Percentiles rank a stretch among this genome's conserved stretches.
phyloP scores from a whole-genome alignment of 2,888 invertebrate species.

The Lagria hirta region DNA sequence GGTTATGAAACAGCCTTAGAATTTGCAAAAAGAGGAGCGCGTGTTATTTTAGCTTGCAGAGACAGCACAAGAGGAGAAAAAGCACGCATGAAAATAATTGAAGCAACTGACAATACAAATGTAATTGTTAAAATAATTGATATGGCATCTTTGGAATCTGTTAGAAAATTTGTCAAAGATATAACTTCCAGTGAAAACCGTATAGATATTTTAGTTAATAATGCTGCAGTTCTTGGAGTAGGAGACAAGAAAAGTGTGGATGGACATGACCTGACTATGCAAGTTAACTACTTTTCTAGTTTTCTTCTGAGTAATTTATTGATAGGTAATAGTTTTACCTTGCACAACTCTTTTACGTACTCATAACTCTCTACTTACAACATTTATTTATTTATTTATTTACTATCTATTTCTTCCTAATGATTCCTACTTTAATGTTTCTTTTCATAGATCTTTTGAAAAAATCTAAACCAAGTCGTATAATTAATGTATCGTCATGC shows the following conservation, averaged over 20 bases:
- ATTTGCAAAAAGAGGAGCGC: slow-evolving; percentile 56
- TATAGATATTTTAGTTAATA: slow-evolving; percentile 65
- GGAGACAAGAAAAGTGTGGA: slow-evolving; percentile 58
- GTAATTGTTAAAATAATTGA: slow-evolving; percentile 55
- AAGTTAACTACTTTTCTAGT: slow-evolving; percentile 70
- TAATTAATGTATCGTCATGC: slow-evolving; percentile 31
- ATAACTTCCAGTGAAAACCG: slow-evolving; percentile 57
- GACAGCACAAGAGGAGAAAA: slow-evolving; percentile 39
- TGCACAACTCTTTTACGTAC: too few relatives aligned
- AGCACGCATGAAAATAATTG: slow-evolving; percentile 41
- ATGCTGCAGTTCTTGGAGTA: slow-evolving; percentile 61
- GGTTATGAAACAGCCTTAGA: slow-evolving; percentile 52
- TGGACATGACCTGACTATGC: slow-evolving; percentile 64
- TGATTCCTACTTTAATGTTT: neutral
- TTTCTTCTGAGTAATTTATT: slow-evolving; percentile 70
- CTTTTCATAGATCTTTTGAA: slow-evolving; percentile 44
- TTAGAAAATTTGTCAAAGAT: slow-evolving; percentile 62
- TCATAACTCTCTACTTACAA: too few relatives aligned
- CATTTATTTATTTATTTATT: too few relatives aligned
- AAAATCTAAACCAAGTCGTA: slow-evolving; percentile 20
- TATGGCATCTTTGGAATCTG: slow-evolving; percentile 57
- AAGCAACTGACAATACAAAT: slow-evolving; percentile 44
- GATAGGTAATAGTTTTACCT: too few relatives aligned
- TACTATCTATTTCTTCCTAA: too few relatives aligned
- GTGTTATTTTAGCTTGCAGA: slow-evolving; percentile 59